Evolutionary conservation across 2,113 vertebrate genomes (phyloP).

Genomic region (Protobothrops flavoviridis): DNA sequence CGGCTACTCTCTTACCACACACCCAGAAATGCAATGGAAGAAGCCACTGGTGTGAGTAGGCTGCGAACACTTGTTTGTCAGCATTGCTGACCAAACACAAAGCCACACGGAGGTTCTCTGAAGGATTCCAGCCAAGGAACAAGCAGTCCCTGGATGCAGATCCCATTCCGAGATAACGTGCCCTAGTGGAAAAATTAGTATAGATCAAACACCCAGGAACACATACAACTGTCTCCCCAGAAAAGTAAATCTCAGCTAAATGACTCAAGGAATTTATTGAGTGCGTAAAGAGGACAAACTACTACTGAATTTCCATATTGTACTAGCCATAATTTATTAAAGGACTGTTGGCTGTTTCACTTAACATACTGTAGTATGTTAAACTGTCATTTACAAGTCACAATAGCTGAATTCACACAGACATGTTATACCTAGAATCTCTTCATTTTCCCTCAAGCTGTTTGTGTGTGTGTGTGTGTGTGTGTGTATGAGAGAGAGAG

Average conservation of each 20-base stretch:
- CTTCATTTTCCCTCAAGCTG: not conserved
- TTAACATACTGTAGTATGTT: not conserved
- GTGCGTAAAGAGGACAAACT: not conserved
- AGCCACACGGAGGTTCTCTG: not conserved
- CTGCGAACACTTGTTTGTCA: not conserved
- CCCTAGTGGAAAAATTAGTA: not conserved
- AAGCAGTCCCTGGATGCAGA: not conserved
- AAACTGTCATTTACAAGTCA: not conserved
- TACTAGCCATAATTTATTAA: not conserved
- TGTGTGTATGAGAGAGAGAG: not conserved
- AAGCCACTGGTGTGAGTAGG: not conserved
- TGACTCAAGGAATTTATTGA: not conserved
- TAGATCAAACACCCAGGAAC: not conserved
- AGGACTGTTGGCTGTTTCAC: not conserved
- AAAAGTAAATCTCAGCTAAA: not conserved
- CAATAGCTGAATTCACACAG: not conserved
- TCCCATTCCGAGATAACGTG: not conserved
- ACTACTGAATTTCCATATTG: not conserved
- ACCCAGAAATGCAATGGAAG: not conserved
- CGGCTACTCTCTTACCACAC: not conserved
- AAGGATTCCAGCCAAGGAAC: slow-evolving; percentile 13
- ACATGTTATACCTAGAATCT: not conserved
- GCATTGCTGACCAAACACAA: not conserved
- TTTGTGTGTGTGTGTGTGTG: not conserved
- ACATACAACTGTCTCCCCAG: not conserved